Evolutionary conservation across 2,888 invertebrate genomes (phyloP).

Genomic region (Thymelicus acteon): DNA sequence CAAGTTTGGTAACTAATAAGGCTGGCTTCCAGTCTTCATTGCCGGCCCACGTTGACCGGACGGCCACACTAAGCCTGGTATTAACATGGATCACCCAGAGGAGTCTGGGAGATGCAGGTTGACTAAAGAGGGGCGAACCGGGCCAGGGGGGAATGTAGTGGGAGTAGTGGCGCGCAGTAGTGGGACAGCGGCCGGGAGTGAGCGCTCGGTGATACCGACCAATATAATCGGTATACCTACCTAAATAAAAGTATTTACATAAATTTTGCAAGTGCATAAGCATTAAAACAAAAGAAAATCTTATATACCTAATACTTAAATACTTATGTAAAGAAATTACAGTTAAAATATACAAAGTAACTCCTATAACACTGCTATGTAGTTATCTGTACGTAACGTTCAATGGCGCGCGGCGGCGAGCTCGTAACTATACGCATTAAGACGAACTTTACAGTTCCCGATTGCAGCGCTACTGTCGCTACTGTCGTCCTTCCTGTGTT

Average conservation of each 20-base stretch:
- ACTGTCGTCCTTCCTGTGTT: neutral
- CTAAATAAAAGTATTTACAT: no score
- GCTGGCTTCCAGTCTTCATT: no score
- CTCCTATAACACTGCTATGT: neutral
- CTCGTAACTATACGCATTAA: neutral
- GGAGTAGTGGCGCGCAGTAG: no score
- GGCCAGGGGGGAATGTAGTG: constrained; percentile 99
- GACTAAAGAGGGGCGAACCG: constrained; percentile 98
- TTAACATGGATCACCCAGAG: constrained; percentile 97
- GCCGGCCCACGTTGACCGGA: constrained; percentile 91
- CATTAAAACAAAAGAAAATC: no score
- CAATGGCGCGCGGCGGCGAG: neutral
- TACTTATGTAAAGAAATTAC: neutral
- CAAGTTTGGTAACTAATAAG: no score
- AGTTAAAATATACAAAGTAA: neutral
- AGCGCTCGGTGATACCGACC: constrained; percentile 91
- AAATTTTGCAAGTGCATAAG: no score
- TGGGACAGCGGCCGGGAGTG: constrained; percentile 99
- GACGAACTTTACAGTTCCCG: neutral
- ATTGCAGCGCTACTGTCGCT: no score
- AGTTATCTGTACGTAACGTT: neutral
- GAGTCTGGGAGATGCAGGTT: constrained; percentile 91
- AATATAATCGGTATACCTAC: no score
- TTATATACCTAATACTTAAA: no score
- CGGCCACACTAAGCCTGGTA: constrained; percentile 98